These are phyloP conservation scores for Calephelis virginiensis DNA, from an alignment of 1,140 invertebrate species.

Conservation along the genomic window DNA sequence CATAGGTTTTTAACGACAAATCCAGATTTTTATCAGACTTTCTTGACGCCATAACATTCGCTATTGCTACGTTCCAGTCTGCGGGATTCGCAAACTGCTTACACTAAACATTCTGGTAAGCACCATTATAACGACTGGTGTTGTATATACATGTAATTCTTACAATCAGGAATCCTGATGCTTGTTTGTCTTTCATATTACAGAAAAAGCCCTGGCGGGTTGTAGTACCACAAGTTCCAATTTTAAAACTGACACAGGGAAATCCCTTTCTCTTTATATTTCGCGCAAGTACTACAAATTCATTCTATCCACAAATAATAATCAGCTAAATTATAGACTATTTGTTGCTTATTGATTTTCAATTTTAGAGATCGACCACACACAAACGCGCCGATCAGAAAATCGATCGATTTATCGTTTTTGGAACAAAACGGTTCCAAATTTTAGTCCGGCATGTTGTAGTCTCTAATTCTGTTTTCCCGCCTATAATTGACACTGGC, in stretches of 20 bases:
- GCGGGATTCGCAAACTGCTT: too few relatives aligned
- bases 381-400: constrained; percentile 61
- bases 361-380: constrained; percentile 69
- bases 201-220: too few relatives aligned
- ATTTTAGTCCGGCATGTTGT: constrained; percentile 65
- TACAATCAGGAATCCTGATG: too few relatives aligned
- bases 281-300: constrained; percentile 32
- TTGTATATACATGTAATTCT: too few relatives aligned
- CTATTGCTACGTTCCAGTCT: too few relatives aligned
- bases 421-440: constrained; percentile 72
- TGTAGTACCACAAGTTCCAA: constrained; percentile 11
- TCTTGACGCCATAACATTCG: too few relatives aligned
- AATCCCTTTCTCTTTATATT: constrained; percentile 9
- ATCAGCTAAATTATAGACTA: constrained; percentile 65
- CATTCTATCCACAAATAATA: constrained; percentile 44
- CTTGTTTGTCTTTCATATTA: too few relatives aligned
- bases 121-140: too few relatives aligned
- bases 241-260: background rate
- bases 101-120: too few relatives aligned
- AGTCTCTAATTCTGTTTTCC: constrained; percentile 74
- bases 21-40: too few relatives aligned
- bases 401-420: constrained; percentile 74
- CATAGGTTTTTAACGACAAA: too few relatives aligned
- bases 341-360: constrained; percentile 69
- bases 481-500: constrained; percentile 75